Base-by-base conservation (phyloP, 2,888 invertebrate species). In the Cataglyphis altisquamis region DNA sequence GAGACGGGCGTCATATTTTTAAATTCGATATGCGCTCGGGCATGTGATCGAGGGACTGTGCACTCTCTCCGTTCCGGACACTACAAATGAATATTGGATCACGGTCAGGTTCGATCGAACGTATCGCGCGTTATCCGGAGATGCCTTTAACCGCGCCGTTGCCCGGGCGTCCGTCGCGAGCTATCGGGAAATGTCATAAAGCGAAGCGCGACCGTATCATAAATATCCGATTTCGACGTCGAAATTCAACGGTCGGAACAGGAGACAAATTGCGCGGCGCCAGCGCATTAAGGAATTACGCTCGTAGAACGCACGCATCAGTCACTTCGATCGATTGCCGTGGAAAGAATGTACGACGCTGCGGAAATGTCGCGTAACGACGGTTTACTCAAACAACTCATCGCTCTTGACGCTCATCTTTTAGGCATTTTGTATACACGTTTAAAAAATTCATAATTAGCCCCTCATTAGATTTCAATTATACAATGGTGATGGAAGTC, bases 31-130 rank as follows among this genome's bases (percentile, higher is more conserved):
- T 29, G 36, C 21, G 45, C 41, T 21, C 36, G 45, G 36, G 25
- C 57, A 57, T 72, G 25, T 52, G 52, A n/a, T 52, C n/a, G n/a
- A 15, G 55, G 55, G 60, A 60, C 12, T 60, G 60, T 39, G 52
- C 48, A 12, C 52, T 52, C 52, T n/a, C n/a, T 52, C 68, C 68
- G 60, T 87, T 87, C 55, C 86, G 73, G 68, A 84, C 62, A 73
- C 85, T 82, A 32, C 88, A 83, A 88, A 89, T 89, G 89, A 87
- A 89, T 89, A 89, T 89, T 84, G 87, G 88, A 89, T 89, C 85
- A 86, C 84, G 66, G n/a, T 57, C 63, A 70, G 70, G 74, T 84
- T 45, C 77, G 66, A 85, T 77, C 48, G 77, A 41, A 82, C 48
- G 77, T 80, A 75, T 60, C 82, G 75, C 63, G 84, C 83, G 86